A percentile compares a stretch with the other conserved stretches of the same genome.
These are phyloP conservation scores for Lepidonotus clava DNA, from an alignment of 2,888 invertebrate species.

Conservation along the genomic window DNA sequence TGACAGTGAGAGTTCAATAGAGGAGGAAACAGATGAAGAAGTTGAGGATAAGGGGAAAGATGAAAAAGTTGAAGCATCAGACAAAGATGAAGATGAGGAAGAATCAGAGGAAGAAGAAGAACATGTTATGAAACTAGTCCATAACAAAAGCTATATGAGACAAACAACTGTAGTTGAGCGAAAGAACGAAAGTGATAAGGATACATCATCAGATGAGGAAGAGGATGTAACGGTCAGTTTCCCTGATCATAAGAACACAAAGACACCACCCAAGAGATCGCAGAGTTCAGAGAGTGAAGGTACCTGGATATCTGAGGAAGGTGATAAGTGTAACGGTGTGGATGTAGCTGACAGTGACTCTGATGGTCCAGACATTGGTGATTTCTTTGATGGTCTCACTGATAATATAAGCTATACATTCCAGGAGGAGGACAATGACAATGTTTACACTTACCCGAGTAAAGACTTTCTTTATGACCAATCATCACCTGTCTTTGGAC, in stretches of 20 bases:
- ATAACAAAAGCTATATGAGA: neutral
- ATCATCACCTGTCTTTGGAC: neutral
- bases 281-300: neutral
- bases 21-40: neutral
- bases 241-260: constrained; percentile 8
- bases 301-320: constrained; percentile 1
- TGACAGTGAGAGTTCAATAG: neutral
- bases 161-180: neutral
- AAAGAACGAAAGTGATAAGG: neutral
- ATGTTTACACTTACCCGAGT: constrained; percentile 1
- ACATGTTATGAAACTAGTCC: neutral
- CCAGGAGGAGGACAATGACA: neutral
- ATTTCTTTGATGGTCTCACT: constrained; percentile 22
- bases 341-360: neutral
- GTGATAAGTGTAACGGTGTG: neutral
- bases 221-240: neutral
- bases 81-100: constrained; percentile 32
- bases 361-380: neutral
- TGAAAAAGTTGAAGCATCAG: neutral
- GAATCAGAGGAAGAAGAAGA: neutral
- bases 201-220: neutral
- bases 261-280: neutral
- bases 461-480: neutral
- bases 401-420: neutral
- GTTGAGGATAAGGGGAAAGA: neutral